Base-by-base conservation (phyloP, 2,797 vertebrate species). In the Bufotes viridis region DNA sequence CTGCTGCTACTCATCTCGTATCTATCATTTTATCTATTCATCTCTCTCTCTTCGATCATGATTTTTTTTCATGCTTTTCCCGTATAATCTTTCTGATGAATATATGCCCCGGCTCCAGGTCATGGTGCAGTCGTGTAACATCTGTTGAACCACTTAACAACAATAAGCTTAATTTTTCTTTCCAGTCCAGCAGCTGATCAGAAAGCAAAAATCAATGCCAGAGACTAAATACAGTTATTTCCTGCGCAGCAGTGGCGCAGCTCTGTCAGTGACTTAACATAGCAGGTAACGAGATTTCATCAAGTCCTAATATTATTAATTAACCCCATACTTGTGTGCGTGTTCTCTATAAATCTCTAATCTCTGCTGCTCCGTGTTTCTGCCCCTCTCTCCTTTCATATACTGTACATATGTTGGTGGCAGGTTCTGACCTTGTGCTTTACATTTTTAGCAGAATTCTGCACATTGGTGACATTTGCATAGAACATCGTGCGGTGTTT, bases 191-290 rank as follows among this genome's bases (percentile, higher is more conserved):
- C 84, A 81, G 79, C 79, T 86, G 88, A 89, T 89, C 79, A 86
- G 80, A 89, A 89, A 65, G 69, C 58, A 78, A 61, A 89, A 89
- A 89, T 89, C 88, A 89, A 78, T 89, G 88, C n/a, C 24, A 53
- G 84, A 34, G 70, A 78, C 80, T 83, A 67, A 86, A 86, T 61
- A 17, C 60, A 81, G 72, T 86, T 20, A 89, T 89, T 89, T 89
- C 61, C 72, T 63, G 80, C 80, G 61, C 88, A 63, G 88, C 80
- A 26, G 84, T 57, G 22, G 42, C 13, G 55, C 13, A 13, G 58
- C 18, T 7, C n/a, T 72, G 78, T 83, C 80, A 65, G 17, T 76
- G 84, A 85, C 79, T 86, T 89, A 60, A 79, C 72, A 53, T 86
- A 61, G 80, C 84, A 83, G 88, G 88, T 89, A 89, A 86, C 53